A percentile compares a stretch with the other conserved stretches of the same genome.
phyloP scores from a whole-genome alignment of 2,113 vertebrate genomes.

The Alouatta palliata region DNA sequence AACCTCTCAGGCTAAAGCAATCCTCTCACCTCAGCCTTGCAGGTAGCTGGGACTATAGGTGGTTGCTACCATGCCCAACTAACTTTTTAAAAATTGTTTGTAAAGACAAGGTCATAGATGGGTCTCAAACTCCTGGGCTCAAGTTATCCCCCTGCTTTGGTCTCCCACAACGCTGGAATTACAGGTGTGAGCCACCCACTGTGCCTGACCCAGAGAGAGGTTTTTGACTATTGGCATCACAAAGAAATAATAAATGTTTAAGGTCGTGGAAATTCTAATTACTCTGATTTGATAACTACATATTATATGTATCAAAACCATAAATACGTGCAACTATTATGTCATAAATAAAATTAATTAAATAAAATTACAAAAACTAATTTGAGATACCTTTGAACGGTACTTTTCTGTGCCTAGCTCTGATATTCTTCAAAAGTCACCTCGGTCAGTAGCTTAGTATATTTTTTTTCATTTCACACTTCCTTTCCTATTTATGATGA shows the following conservation, averaged over 20 bases:
- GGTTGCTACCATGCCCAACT: no score
- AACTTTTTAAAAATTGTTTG: no score
- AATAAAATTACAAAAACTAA: neutral
- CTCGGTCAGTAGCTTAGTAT: neutral
- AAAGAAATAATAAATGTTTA: neutral
- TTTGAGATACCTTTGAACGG: neutral
- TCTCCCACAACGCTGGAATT: no score
- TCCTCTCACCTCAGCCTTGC: no score
- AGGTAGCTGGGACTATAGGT: no score
- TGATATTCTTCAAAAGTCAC: neutral
- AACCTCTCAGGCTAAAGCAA: no score
- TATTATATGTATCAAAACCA: neutral
- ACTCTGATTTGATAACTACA: neutral
- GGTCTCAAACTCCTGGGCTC: no score
- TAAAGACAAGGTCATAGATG: no score
- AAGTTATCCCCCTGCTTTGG: no score
- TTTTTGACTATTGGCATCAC: neutral
- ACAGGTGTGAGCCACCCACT: no score
- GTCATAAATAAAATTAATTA: neutral
- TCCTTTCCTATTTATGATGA: neutral
- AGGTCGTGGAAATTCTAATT: neutral
- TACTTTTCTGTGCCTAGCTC: neutral
- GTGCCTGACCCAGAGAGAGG: no score
- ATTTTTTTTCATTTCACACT: neutral
- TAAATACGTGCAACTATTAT: neutral